Evolutionary conservation across 2,797 vertebrate species (phyloP).

Genomic region (Catharus ustulatus): DNA sequence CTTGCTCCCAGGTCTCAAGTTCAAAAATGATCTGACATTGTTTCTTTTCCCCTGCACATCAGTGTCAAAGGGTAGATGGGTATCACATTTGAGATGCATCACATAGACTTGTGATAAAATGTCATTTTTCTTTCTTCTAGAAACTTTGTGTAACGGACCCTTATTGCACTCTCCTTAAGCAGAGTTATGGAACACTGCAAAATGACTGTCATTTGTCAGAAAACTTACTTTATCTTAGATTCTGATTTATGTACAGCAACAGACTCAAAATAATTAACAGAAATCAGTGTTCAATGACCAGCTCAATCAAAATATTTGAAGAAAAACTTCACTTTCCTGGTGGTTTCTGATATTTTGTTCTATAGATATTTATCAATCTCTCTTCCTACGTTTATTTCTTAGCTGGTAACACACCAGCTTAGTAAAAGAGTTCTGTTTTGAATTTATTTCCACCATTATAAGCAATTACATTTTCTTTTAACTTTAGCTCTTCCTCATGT

Average conservation of each 20-base stretch:
- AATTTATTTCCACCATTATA: background rate
- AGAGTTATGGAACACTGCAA: background rate
- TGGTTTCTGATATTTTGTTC: background rate
- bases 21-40: background rate
- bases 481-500: background rate
- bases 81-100: background rate
- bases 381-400: background rate
- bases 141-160: background rate
- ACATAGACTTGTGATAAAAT: background rate
- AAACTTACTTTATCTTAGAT: background rate
- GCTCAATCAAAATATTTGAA: background rate
- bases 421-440: background rate
- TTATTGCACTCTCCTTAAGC: background rate
- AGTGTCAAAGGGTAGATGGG: background rate
- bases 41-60: background rate
- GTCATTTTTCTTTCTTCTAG: background rate
- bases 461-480: background rate
- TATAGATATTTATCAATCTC: background rate
- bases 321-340: background rate
- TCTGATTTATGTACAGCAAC: background rate
- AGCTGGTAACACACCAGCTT: background rate
- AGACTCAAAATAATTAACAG: background rate
- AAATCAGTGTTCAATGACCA: background rate
- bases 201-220: background rate
- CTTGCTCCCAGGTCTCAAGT: background rate